phyloP scores from a whole-genome alignment of 2,113 vertebrate species.

The Tragelaphus strepsiceros region DNA sequence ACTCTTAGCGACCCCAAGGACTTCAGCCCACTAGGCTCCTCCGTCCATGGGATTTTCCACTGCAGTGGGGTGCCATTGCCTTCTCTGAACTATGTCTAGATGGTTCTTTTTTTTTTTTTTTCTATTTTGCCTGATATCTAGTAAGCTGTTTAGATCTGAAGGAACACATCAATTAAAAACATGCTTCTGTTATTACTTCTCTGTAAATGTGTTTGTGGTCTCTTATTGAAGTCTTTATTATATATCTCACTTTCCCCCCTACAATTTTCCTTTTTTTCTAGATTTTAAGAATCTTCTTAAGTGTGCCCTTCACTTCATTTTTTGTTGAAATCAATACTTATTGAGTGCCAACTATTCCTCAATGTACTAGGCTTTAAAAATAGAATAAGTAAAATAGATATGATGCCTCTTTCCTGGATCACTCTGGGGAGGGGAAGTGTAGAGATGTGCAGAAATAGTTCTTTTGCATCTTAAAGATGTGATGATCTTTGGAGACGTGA shows the following conservation, averaged over 20 bases:
- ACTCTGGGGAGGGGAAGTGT: not conserved
- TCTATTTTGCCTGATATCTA: not conserved
- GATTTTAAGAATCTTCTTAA: not conserved
- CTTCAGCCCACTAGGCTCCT: no score
- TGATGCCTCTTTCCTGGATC: not conserved
- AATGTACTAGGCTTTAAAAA: not conserved
- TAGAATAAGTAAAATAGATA: not conserved
- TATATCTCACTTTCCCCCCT: not conserved
- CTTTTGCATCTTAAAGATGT: not conserved
- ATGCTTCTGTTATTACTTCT: not conserved
- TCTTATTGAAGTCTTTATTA: not conserved
- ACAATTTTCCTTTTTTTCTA: not conserved
- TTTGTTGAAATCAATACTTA: not conserved
- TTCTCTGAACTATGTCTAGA: not conserved
- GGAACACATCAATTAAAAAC: not conserved
- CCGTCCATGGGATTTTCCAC: no score
- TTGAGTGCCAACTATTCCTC: not conserved
- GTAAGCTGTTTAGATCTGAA: not conserved
- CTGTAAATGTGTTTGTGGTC: not conserved
- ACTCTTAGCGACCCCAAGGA: no score
- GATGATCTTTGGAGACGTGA: not conserved
- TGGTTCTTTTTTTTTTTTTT: not conserved
- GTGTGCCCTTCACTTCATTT: not conserved
- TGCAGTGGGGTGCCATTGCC: no score
- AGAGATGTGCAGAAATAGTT: not conserved